Percentiles rank a stretch among this genome's conserved stretches.
phyloP scores from a whole-genome alignment of 2,888 invertebrate species.

The Diadegma fenestrale region DNA sequence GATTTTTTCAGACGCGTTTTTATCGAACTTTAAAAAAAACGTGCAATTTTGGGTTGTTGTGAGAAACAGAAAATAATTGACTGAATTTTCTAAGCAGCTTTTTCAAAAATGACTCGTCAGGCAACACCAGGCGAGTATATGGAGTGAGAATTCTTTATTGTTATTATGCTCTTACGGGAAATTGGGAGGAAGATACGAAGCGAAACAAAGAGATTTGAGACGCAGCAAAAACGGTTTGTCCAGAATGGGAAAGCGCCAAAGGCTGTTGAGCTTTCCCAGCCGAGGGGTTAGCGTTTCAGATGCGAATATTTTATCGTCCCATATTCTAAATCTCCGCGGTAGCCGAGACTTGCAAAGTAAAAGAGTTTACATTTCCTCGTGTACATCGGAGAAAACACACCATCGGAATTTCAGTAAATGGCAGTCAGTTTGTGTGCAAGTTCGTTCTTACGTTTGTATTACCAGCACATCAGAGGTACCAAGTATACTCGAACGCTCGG shows the following conservation, averaged over 20 bases:
- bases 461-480: conserved; percentile 7
- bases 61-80: no score
- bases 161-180: not conserved
- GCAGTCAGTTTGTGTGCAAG: conserved; percentile 48
- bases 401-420: conserved; percentile 62
- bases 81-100: no score
- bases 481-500: conserved; percentile 21
- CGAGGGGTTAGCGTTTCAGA: conserved; percentile 8
- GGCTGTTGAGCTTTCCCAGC: conserved; percentile 48
- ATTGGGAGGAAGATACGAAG: not conserved
- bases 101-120: no score
- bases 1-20: no score
- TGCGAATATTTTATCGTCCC: conserved; percentile 69
- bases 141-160: no score
- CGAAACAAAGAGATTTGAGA: conserved; percentile 7
- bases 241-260: conserved; percentile 28
- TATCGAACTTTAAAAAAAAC: no score
- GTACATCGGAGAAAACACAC: conserved; percentile 48
- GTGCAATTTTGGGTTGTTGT: no score
- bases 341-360: conserved; percentile 73
- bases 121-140: no score
- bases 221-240: conserved; percentile 20
- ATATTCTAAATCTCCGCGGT: conserved; percentile 74
- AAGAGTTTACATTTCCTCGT: conserved; percentile 79
- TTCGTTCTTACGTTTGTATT: conserved; percentile 19